Conservation (phyloP, 2,113 vertebrate species). For the Gambusia affinis region DNA sequence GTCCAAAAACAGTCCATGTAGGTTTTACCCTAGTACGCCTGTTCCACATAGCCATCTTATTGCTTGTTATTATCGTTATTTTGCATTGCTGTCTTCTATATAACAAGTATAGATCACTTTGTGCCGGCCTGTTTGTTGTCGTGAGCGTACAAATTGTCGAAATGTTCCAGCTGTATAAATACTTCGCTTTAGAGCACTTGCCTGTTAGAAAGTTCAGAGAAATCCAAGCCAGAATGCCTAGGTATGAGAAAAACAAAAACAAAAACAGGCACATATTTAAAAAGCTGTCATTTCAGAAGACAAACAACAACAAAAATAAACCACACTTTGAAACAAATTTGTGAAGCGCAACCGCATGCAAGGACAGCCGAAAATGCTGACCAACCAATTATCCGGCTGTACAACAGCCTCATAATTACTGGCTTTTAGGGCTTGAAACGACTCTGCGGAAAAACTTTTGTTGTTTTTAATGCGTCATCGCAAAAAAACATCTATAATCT, state of each 20-base stretch:
- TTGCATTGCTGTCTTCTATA: too few species aligned
- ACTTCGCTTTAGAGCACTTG: slow-evolving; percentile 49
- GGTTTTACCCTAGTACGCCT: too few species aligned
- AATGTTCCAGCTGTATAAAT: background rate
- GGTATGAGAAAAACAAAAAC: slow-evolving; percentile 25
- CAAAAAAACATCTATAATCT: slow-evolving; percentile 47
- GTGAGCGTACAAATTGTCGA: background rate
- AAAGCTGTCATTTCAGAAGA: slow-evolving; percentile 33
- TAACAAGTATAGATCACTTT: background rate
- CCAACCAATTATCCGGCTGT: slow-evolving; percentile 44
- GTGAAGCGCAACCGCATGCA: background rate
- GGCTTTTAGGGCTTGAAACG: slow-evolving; percentile 36
- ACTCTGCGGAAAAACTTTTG: slow-evolving; percentile 28
- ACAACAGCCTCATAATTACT: slow-evolving; percentile 55
- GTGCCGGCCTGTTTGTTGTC: background rate
- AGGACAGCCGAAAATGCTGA: slow-evolving; percentile 55
- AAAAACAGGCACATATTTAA: slow-evolving; percentile 15
- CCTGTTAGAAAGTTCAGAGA: slow-evolving; percentile 95
- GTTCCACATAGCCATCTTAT: too few species aligned
- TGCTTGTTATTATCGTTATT: too few species aligned
- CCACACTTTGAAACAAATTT: slow-evolving; percentile 25
- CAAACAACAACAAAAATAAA: background rate
- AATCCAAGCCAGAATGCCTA: slow-evolving; percentile 96
- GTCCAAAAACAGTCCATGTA: too few species aligned
- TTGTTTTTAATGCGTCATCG: slow-evolving; percentile 55